A percentile compares a stretch with the other conserved stretches of the same genome.
These are phyloP conservation scores for Phataginus tricuspis DNA, from an alignment of 2,797 vertebrate genomes.

Conservation along the genomic window DNA sequence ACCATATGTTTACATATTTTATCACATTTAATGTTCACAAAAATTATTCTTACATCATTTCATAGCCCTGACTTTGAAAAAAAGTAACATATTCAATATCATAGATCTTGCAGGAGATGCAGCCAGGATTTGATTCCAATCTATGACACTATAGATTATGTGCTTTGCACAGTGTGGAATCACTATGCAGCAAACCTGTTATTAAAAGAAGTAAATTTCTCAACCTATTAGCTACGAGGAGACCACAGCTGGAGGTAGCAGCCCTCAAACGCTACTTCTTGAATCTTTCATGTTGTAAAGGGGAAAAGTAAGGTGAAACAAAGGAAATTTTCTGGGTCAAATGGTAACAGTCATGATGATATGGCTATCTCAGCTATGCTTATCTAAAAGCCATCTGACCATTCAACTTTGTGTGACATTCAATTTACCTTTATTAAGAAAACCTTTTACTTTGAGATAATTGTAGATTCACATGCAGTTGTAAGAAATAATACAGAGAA, in stretches of 20 bases:
- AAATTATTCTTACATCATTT: not conserved
- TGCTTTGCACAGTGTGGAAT: not conserved
- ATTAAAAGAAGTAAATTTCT: not conserved
- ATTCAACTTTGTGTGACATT: not conserved
- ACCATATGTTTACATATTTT: not conserved
- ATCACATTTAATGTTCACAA: conserved; percentile 11
- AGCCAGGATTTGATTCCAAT: not conserved
- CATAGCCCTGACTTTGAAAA: not conserved
- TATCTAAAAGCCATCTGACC: not conserved
- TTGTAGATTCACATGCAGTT: not conserved
- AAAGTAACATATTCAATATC: not conserved
- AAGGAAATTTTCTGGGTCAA: not conserved
- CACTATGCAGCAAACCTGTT: not conserved
- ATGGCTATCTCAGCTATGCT: not conserved
- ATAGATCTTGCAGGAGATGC: not conserved
- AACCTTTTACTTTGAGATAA: not conserved
- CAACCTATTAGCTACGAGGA: not conserved
- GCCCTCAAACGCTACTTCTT: not conserved
- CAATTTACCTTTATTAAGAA: not conserved
- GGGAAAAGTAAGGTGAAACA: not conserved
- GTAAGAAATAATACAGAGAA: not conserved
- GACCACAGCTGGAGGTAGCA: not conserved
- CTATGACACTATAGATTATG: rapidly evolving
- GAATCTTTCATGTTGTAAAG: not conserved
- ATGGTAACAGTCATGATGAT: not conserved